Evolutionary conservation across 2,113 vertebrate species (phyloP).

Genomic region (Tretioscincus oriximinensis): DNA sequence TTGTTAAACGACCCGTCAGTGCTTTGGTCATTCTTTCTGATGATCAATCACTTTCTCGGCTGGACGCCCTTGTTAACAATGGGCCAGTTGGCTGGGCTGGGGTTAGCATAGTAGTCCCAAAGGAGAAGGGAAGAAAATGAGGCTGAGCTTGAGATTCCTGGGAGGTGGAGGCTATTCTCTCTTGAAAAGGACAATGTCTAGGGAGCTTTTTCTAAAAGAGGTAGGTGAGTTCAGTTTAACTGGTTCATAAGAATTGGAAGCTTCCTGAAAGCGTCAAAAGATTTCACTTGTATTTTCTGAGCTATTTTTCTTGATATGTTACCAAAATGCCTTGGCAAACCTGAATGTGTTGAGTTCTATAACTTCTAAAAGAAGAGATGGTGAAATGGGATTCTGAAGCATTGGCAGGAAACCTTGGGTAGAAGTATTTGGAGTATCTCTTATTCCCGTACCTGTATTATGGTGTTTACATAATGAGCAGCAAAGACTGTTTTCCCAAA

Average conservation of each 20-base stretch:
- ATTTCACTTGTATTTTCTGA: background rate
- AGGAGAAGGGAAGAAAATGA: slow-evolving; percentile 4
- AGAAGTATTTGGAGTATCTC: background rate
- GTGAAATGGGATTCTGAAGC: background rate
- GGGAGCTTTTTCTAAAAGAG: background rate
- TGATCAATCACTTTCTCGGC: slow-evolving; percentile 57
- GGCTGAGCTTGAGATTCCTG: slow-evolving; percentile 5
- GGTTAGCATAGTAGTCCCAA: rapidly evolving
- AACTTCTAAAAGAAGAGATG: background rate
- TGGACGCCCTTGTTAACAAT: slow-evolving; percentile 57
- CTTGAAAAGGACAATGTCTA: background rate
- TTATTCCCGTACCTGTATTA: background rate
- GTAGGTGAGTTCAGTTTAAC: background rate
- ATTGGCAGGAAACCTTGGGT: background rate
- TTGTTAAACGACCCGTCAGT: slow-evolving; percentile 66
- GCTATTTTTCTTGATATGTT: background rate
- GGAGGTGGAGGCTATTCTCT: background rate
- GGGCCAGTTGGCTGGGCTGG: slow-evolving; percentile 35
- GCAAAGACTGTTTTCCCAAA: background rate
- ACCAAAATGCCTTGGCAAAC: background rate
- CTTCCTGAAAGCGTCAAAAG: slow-evolving; percentile 5
- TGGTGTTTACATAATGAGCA: background rate
- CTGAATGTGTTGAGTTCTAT: background rate
- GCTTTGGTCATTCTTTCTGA: slow-evolving; percentile 63
- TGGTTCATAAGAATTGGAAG: slow-evolving; percentile 6